These are phyloP conservation scores for Cotesia typhae DNA, from an alignment of 1,140 invertebrate species.

Conservation along the genomic window DNA sequence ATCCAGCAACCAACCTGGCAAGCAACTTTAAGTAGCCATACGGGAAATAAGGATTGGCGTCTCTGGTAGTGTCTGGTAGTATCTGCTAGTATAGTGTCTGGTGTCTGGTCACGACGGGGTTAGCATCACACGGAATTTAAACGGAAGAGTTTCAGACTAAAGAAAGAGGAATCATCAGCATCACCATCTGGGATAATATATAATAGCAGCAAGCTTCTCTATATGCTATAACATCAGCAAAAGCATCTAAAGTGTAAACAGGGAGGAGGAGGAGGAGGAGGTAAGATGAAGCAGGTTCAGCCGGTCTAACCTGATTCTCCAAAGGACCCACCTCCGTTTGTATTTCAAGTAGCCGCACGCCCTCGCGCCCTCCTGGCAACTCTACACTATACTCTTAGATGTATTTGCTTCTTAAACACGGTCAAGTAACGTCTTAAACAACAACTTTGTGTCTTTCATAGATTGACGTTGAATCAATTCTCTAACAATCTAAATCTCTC, in stretches of 20 bases:
- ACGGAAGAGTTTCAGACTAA: too few species aligned
- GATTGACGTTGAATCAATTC: too few species aligned
- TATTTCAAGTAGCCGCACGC: conserved; percentile 62
- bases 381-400: conserved; percentile 25
- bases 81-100: too few species aligned
- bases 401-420: conserved; percentile 1
- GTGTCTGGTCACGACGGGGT: too few species aligned
- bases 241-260: conserved; percentile 25
- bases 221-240: conserved; percentile 20
- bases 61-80: too few species aligned
- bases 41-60: too few species aligned
- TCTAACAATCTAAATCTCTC: too few species aligned
- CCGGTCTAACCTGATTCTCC: conserved; percentile 67
- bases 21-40: too few species aligned
- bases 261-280: conserved; percentile 47
- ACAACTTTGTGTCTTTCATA: background rate
- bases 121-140: too few species aligned
- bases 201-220: conserved; percentile 5
- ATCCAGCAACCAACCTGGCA: too few species aligned
- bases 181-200: too few species aligned
- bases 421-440: background rate
- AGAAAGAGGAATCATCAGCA: too few species aligned
- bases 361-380: conserved; percentile 32
- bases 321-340: conserved; percentile 64
- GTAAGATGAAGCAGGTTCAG: conserved; percentile 63